Evolutionary conservation across 2,888 invertebrate species (phyloP), one percentile per base, ranked within the genome.

Genomic region (Argyra leucocephala): DNA sequence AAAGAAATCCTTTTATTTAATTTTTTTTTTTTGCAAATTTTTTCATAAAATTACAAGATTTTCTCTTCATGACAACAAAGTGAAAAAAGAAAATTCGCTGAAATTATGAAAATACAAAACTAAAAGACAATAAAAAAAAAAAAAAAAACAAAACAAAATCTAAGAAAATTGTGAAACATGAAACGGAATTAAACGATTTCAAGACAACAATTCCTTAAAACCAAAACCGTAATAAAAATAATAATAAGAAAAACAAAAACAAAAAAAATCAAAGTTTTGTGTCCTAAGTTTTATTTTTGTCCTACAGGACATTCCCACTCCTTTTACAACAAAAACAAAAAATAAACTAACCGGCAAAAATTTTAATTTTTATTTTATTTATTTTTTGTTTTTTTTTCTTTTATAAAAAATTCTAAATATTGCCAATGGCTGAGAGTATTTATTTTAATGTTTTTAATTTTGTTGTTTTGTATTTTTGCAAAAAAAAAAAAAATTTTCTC

Each of bases 1-100:
- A 48, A 48, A 48, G 48, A 48, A 48, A 48, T 48, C 48, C 48
- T 48, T 48, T 37, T 37, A 9, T 37, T 37, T 37, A n/a, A n/a
- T n/a, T n/a, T n/a, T n/a, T 6, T 31, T 7, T 4, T 31, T 31
- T 31, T 31, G 7, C 9, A 2, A 10, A 6, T 7, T 4, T 31
- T 31, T 31, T 31, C 12, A n/a, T 15, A 18, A 48, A 48, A 48
- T 48, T 48, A 48, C 48, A 48, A 48, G 48, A 48, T 48, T 48
- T 48, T 48, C 48, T 48, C 18, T 15, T 48, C n/a, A 48, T 48
- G 48, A 48, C 48, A 48, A n/a, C 48, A 48, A 48, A 48, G 18
- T 18, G 31, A 18, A 48, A 48, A 18, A 48, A 48, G 18, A 5
- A 48, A 48, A 48, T 18, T 18, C 48, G 48, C 48, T 48, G 48